Evolutionary conservation across 2,888 invertebrate species (phyloP), one percentile per base, ranked within the genome.

Genomic region (Andrena camellia): DNA sequence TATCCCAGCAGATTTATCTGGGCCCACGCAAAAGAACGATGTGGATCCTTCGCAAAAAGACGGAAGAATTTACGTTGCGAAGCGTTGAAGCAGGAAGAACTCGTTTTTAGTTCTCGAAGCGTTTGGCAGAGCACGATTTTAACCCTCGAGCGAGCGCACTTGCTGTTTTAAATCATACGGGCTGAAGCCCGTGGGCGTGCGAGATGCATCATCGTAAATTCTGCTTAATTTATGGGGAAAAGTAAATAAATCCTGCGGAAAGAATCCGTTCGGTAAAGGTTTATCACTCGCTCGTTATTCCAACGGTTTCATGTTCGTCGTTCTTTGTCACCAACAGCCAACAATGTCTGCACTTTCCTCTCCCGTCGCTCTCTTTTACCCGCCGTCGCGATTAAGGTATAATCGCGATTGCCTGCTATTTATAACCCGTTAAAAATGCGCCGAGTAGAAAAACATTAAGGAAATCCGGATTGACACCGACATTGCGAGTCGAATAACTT

Each of bases 101-200:
- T 29, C 42, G 33, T 79, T 69, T 64, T 63, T 29, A 52, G 52
- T 8, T n/a, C 54, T 3, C 6, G 23, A 23, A 23, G 17, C 59
- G 48, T 63, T 68, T 48, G 26, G 23, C 13, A 17, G 69, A 50
- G 69, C 69, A 50, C 78, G 78, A 79, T 79, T 79, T 79, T 64
- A 79, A 78, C 78, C 57, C 63, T 78, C 17, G 48, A 50, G 69
- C 63, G 26, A 57, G 29, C 42, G 31, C 20, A 78, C 42, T 42
- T 42, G 42, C 78, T 63, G 78, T 77, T 79, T 79, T 77, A 79
- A 78, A 79, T 69, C 78, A 78, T 78, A 69, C 76, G 31, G 42
- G 63, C 17, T 10, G 48, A 8, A 20, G 33, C 26, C 68, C 79
- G 79, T 79, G 13, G 79, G 69, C 79, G 78, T 79, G 69, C 33